Evolutionary conservation across 1,140 invertebrate species (phyloP), one percentile per base, ranked within the genome.

Genomic region (Bombus confusus): DNA sequence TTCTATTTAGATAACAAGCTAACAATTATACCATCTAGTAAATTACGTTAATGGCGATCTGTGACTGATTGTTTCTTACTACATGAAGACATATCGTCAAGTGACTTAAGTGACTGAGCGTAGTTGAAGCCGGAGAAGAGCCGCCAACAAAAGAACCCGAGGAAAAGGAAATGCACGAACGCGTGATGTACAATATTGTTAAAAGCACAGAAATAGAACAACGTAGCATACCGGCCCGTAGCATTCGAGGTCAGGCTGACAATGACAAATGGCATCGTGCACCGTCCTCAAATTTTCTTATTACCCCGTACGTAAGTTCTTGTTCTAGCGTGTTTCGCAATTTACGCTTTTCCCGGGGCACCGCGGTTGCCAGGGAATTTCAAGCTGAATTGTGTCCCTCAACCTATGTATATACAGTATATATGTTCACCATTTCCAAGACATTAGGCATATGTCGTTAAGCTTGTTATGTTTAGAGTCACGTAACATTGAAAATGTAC

Each of bases 121-220:
- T 89, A 89, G 76, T 87, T 84, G 89, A 86, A 86, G 88, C 74
- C 86, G 85, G 86, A 86, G 88, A 85, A 84, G 88, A 83, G 90
- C 78, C 66, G 79, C 79, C 82, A 88, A 90, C 72, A 79, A 82
- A 82, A 88, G 84, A 79, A 86, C n/a, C 90, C 77, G 75, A 73
- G 84, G 87, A 91, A 91, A 89, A 91, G 86, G 87, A 84, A 86
- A 86, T 77, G 86, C 90, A 81, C 80, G 84, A 90, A 91, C 88
- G 88, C 87, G 86, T 92, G 92, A 90, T 86, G 89, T 92, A 92
- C 91, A 93, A 93, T 93, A 93, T 92, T 93, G 92, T 92, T 93
- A 92, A 93, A 93, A 93, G 93, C 93, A 93, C 92, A 92, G 89
- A 93, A 93, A 93, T 91, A 93, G 91, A 93, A 88, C 82, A 83